Conservation (phyloP, 2,113 vertebrate genomes). For the Tamias sibiricus region DNA sequence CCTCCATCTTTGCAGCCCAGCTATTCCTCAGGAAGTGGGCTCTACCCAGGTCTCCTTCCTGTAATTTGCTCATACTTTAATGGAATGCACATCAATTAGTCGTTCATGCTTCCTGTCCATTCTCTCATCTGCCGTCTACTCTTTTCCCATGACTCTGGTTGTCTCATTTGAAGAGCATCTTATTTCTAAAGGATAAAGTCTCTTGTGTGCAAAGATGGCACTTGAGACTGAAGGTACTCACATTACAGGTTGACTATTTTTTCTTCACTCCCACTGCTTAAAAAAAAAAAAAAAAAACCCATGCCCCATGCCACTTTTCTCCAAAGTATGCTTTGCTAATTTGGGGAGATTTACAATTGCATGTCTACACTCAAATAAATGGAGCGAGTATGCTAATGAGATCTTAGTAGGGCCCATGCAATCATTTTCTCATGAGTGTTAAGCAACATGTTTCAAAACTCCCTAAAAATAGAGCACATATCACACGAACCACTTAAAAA, state of each 20-base stretch:
- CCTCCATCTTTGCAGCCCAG: conserved; percentile 70
- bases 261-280: not conserved
- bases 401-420: conserved; percentile 72
- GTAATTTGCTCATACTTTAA: conserved; percentile 73
- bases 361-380: conserved; percentile 71
- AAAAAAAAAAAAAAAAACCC: conserved; percentile 1
- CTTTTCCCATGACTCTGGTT: not conserved
- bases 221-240: not conserved
- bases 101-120: conserved; percentile 67
- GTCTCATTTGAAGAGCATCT: conserved; percentile 49
- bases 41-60: conserved; percentile 67
- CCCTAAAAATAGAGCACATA: conserved; percentile 75
- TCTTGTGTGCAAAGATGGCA: not conserved
- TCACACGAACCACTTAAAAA: conserved; percentile 74
- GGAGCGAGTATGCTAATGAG: conserved; percentile 72
- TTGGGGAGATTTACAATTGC: conserved; percentile 74
- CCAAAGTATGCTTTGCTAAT: conserved; percentile 43
- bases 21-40: conserved; percentile 66
- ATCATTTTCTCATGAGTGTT: conserved; percentile 79
- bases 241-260: not conserved
- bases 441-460: conserved; percentile 72
- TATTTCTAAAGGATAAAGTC: not conserved
- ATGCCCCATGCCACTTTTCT: conserved; percentile 68
- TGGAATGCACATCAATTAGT: conserved; percentile 73
- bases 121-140: conserved; percentile 61